A percentile compares a stretch with the other conserved stretches of the same genome.
These are phyloP conservation scores for Myioborus melanocephalus DNA, from an alignment of 2,797 vertebrate genomes.

Conservation along the genomic window DNA sequence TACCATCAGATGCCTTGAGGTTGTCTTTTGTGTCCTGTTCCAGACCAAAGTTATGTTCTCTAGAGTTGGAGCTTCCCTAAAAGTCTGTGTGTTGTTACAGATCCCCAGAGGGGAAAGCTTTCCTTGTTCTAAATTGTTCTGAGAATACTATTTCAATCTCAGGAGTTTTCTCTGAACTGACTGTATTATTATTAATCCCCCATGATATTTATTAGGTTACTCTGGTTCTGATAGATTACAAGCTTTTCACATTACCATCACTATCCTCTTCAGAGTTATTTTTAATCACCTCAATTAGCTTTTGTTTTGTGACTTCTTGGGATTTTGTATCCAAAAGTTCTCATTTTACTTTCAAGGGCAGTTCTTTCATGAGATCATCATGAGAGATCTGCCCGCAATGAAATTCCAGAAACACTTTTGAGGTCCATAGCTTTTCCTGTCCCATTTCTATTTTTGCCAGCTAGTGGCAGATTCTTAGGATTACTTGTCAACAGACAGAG, in stretches of 20 bases:
- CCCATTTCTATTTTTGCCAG: constrained; percentile 4
- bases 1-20: neutral
- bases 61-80: neutral
- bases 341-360: neutral
- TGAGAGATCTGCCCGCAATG: neutral
- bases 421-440: constrained; percentile 11
- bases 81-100: neutral
- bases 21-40: neutral
- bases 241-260: neutral
- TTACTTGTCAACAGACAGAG: neutral
- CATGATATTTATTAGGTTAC: neutral
- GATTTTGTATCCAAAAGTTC: neutral
- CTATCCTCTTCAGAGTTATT: neutral
- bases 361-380: neutral
- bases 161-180: neutral
- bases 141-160: neutral
- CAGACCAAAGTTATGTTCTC: neutral
- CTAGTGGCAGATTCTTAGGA: constrained; percentile 30
- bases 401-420: constrained; percentile 15
- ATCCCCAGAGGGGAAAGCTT: neutral
- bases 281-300: neutral
- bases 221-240: neutral
- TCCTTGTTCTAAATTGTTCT: neutral
- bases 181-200: neutral
- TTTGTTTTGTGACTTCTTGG: neutral